A percentile compares a stretch with the other conserved stretches of the same genome.
Conservation (phyloP, 2,113 vertebrate species). For the Ibidorhyncha struthersii region DNA sequence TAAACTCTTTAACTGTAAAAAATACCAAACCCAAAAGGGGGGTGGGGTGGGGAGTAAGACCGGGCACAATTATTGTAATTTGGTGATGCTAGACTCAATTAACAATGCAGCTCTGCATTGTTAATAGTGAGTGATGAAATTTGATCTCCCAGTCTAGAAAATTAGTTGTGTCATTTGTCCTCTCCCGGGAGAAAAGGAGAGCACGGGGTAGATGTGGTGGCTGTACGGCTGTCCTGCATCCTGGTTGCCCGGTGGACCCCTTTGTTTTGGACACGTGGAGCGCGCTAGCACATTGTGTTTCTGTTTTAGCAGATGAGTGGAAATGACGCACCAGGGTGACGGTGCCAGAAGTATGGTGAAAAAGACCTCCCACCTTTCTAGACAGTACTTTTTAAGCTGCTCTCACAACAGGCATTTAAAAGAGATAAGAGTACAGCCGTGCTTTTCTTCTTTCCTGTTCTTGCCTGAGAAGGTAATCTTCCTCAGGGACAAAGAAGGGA, state of each 20-base stretch:
- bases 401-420: neutral
- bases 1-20: neutral
- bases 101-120: neutral
- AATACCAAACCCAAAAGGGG: fast-evolving
- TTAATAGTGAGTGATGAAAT: neutral
- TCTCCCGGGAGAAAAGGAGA: neutral
- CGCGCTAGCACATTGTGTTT: neutral
- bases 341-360: neutral
- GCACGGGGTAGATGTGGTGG: neutral
- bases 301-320: neutral
- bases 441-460: neutral
- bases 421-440: neutral
- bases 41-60: neutral
- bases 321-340: neutral
- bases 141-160: neutral
- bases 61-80: neutral
- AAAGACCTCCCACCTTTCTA: neutral
- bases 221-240: neutral
- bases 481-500: neutral
- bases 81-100: neutral
- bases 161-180: neutral
- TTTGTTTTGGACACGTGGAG: fast-evolving
- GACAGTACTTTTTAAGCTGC: neutral
- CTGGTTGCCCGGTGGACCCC: neutral
- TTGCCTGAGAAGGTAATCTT: neutral